Evolutionary conservation across 2,797 vertebrate species (phyloP).

Genomic region (Poeciliopsis turneri): DNA sequence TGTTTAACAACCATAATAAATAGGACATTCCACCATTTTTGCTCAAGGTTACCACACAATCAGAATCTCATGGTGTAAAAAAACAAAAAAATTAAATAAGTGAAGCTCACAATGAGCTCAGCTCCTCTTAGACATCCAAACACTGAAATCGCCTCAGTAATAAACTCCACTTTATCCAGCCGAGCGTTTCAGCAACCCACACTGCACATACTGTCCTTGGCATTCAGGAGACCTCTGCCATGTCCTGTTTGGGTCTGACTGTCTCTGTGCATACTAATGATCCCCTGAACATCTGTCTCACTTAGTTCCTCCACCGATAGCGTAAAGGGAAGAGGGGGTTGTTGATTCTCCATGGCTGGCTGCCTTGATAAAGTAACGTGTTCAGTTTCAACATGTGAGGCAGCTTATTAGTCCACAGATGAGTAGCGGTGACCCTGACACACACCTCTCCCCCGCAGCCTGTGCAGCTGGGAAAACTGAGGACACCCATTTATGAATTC

Average conservation of each 20-base stretch:
- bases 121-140: conserved; percentile 21
- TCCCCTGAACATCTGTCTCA: conserved; percentile 82
- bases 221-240: conserved; percentile 78
- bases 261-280: conserved; percentile 82
- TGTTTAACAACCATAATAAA: not conserved
- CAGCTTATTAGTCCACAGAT: conserved; percentile 70
- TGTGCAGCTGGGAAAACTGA: conserved; percentile 42
- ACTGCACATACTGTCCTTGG: conserved; percentile 75
- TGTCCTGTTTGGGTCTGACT: conserved; percentile 68
- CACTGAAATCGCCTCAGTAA: conserved; percentile 26
- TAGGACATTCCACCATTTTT: not conserved
- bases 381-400: conserved; percentile 70
- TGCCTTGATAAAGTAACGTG: conserved; percentile 76
- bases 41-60: not conserved
- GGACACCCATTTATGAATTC: conserved; percentile 53
- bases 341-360: conserved; percentile 77
- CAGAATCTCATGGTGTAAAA: not conserved
- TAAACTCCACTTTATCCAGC: conserved; percentile 44
- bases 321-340: conserved; percentile 63
- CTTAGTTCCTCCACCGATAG: conserved; percentile 71
- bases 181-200: conserved; percentile 48
- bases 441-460: conserved; percentile 38
- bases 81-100: not conserved
- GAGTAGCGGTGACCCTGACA: conserved; percentile 63
- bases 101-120: not conserved